These are phyloP conservation scores for Enteromius anoplus DNA, from an alignment of 2,797 vertebrate species.

Conservation along the genomic window DNA sequence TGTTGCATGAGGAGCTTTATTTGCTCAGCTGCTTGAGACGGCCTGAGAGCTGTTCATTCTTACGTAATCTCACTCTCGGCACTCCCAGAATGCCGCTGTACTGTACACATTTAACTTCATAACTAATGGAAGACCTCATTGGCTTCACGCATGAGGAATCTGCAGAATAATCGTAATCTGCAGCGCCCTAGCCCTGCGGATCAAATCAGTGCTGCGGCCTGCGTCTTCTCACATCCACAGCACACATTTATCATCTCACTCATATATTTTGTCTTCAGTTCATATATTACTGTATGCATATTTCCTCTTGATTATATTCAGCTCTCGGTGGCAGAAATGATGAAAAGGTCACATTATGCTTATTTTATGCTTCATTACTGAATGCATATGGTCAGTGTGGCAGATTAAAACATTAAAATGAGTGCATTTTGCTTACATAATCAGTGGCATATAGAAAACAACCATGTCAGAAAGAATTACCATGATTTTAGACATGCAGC, in stretches of 20 bases:
- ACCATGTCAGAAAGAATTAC: not conserved
- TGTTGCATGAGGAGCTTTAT: constrained; percentile 18
- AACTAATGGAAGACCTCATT: constrained; percentile 75
- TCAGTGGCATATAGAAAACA: not conserved
- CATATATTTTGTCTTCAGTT: not conserved
- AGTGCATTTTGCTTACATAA: constrained; percentile 17
- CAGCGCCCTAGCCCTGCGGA: constrained; percentile 27
- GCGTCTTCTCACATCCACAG: not conserved
- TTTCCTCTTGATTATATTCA: not conserved
- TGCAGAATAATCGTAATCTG: constrained; percentile 63
- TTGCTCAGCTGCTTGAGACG: constrained; percentile 17
- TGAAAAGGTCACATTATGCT: constrained; percentile 53
- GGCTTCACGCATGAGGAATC: constrained; percentile 73
- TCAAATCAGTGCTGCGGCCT: constrained; percentile 5
- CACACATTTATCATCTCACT: not conserved
- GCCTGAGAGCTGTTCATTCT: constrained; percentile 41
- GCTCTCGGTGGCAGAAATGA: constrained; percentile 53
- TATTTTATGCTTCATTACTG: constrained; percentile 29
- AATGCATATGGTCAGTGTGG: constrained; percentile 17
- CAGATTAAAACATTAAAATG: constrained; percentile 3
- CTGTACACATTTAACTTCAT: constrained; percentile 62
- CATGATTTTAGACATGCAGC: no score
- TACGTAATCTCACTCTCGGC: constrained; percentile 70
- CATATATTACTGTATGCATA: not conserved
- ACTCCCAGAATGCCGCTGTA: constrained; percentile 13